A percentile compares a stretch with the other conserved stretches of the same genome.
phyloP scores from a whole-genome alignment of 2,888 invertebrate genomes.

The Pycnomerus fuliginosus region DNA sequence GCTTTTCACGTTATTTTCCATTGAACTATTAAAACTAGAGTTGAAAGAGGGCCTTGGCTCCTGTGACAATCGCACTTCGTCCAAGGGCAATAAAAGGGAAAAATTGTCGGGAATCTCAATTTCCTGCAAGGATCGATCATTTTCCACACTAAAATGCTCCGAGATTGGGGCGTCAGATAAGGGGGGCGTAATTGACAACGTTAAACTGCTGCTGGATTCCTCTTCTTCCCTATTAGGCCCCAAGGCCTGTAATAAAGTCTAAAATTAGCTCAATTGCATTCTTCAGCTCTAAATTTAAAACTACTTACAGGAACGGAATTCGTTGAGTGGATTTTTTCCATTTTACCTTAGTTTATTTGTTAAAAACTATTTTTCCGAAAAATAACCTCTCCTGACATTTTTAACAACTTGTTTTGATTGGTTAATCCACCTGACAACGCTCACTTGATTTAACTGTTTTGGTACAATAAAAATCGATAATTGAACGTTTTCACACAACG shows the following conservation, averaged over 20 bases:
- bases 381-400: background rate
- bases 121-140: conserved; percentile 51
- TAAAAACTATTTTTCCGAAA: background rate
- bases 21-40: conserved; percentile 35
- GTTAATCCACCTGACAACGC: conserved; percentile 1
- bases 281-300: conserved; percentile 9
- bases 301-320: conserved; percentile 3
- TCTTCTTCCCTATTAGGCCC: conserved; percentile 8
- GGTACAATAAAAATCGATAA: no score
- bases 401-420: conserved; percentile 1
- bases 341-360: background rate
- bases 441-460: no score
- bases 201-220: conserved; percentile 15
- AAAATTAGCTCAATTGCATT: conserved; percentile 10
- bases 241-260: conserved; percentile 7
- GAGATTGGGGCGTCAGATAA: conserved; percentile 18
- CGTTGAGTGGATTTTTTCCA: background rate
- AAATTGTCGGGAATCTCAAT: conserved; percentile 36
- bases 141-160: conserved; percentile 43
- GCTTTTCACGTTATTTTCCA: conserved; percentile 39
- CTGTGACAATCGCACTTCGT: conserved; percentile 32
- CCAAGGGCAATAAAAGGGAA: conserved; percentile 27
- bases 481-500: no score
- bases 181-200: conserved; percentile 18
- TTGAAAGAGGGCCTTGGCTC: conserved; percentile 35